Conservation (phyloP, 2,888 invertebrate genomes). For the Drosophila meridiana region DNA sequence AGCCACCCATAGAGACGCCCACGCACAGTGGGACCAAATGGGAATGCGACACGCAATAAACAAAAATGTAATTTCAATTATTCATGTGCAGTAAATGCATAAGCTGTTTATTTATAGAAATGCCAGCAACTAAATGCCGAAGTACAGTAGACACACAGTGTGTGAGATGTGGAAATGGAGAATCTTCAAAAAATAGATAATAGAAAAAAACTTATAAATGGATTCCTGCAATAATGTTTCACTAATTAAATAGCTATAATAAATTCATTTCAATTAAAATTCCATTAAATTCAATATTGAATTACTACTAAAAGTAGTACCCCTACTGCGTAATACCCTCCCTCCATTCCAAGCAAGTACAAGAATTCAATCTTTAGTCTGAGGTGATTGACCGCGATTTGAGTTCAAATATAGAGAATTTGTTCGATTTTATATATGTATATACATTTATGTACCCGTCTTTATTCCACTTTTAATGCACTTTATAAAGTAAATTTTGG, state of each 20-base stretch:
- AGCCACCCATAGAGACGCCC: slow-evolving; percentile 13
- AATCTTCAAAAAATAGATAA: background rate
- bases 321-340: slow-evolving; percentile 3
- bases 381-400: background rate
- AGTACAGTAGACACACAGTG: slow-evolving; percentile 12
- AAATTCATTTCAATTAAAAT: background rate
- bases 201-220: too few species aligned
- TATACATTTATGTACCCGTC: background rate
- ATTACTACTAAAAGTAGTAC: background rate
- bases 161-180: background rate
- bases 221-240: background rate
- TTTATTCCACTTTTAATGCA: slow-evolving; percentile 8
- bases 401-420: background rate
- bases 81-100: slow-evolving; percentile 26
- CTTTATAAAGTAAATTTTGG: background rate
- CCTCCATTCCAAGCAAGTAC: background rate
- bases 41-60: slow-evolving; percentile 41
- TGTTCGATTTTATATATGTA: background rate
- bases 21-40: slow-evolving; percentile 30
- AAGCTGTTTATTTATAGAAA: slow-evolving; percentile 44
- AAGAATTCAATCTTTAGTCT: background rate
- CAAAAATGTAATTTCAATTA: slow-evolving; percentile 36
- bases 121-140: slow-evolving; percentile 18
- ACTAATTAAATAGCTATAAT: background rate
- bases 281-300: background rate